Base-by-base conservation (phyloP, 1,140 invertebrate species). In the Solenopsis invicta region DNA sequence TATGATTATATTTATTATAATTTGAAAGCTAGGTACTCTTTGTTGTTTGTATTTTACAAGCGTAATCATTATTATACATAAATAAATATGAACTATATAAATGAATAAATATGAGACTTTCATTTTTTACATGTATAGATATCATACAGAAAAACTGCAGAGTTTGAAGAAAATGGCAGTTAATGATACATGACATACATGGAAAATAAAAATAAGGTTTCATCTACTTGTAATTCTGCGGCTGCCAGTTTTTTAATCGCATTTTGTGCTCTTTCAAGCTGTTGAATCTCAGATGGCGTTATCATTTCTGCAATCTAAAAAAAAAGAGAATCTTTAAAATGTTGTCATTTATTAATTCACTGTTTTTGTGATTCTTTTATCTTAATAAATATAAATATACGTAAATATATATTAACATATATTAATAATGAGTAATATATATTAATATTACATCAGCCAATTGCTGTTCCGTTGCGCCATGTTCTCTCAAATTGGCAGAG, bases 261-360 rank as follows among this genome's bases (percentile, higher is more conserved):
- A 74, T 93, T 95, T 91, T 97, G 96, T 0, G 98, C 96, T 94
- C 96, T 97, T 21, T 96, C 96, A 3, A 98, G 93, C 45, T 98
- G 96, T 86, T 96, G 94, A 88, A 95, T 96, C 94, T 98, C 98
- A 3, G 97, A 96, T 4, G 97, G 97, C n/a, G 97, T 97, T 85
- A 98, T 96, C 94, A 97, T 97, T 94, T 97, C 97, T 91, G 97
- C 97, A 80, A 98, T 97, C 97, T 97, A 89, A 56, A 95, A 96
- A 92, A 92, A 54, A 29, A 29, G 77, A 86, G 62, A 82, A n/a
- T 37, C 9, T 72, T 75, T 75, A 72, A 88, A 64, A 76, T 66
- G 59, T 62, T 56, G 34, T 78, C 24, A 64, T 52, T 82, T 45
- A 72, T 86, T 77, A 50, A 50, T 59, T 78, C 37, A 13, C 13